Conservation (phyloP, 2,797 vertebrate genomes). For the Helostoma temminkii region DNA sequence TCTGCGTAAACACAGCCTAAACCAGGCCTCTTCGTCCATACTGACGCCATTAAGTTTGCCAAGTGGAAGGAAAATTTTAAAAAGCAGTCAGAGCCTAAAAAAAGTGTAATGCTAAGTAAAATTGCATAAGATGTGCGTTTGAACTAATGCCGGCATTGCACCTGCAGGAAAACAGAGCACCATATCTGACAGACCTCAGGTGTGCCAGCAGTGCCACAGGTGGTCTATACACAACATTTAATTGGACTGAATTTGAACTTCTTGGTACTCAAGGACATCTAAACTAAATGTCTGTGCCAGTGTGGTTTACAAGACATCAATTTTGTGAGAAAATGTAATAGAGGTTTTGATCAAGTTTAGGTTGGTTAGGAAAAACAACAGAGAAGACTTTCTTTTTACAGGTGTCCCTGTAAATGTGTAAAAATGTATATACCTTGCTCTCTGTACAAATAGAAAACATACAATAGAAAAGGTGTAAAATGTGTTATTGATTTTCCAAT, state of each 20-base stretch:
- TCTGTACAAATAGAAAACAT: too few relatives aligned
- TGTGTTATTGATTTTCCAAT: slow-evolving; percentile 37
- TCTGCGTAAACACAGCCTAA: too few relatives aligned
- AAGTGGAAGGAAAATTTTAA: too few relatives aligned
- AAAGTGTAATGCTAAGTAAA: too few relatives aligned
- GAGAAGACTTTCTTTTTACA: neutral
- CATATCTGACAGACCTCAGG: slow-evolving; percentile 38
- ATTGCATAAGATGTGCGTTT: too few relatives aligned
- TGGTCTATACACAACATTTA: neutral
- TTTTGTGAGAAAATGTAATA: neutral
- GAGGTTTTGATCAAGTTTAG: neutral
- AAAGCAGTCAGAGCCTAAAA: too few relatives aligned
- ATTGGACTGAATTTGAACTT: too few relatives aligned
- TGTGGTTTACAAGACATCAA: too few relatives aligned
- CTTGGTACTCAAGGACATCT: neutral
- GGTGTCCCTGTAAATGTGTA: slow-evolving; percentile 1
- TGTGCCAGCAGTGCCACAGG: neutral
- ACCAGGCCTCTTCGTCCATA: too few relatives aligned
- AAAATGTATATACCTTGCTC: neutral
- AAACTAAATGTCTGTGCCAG: neutral
- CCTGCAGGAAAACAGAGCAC: too few relatives aligned
- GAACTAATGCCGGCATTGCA: too few relatives aligned
- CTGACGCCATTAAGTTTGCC: too few relatives aligned
- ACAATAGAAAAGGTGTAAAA: slow-evolving; percentile 26
- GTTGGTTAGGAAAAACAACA: neutral